A percentile compares a stretch with the other conserved stretches of the same genome.
Conservation (phyloP, 2,888 invertebrate species). For the Drosophila setosimentum region DNA sequence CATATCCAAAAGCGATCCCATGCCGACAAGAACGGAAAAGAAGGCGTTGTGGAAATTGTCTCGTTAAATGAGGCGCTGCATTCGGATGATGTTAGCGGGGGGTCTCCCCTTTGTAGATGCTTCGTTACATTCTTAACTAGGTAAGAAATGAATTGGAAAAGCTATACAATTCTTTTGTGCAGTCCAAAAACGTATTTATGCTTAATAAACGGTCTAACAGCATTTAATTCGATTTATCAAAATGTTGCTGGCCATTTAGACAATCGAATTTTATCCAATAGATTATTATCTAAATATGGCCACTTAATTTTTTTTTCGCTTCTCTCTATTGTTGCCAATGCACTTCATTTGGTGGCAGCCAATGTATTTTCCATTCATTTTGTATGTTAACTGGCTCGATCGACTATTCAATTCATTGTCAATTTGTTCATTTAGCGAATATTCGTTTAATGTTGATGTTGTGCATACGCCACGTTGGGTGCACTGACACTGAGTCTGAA, state of each 20-base stretch:
- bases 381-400: constrained; percentile 6
- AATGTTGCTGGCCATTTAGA: neutral
- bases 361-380: neutral
- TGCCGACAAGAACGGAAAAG: constrained; percentile 9
- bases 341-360: constrained; percentile 17
- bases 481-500: constrained; percentile 1
- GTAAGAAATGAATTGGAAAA: neutral
- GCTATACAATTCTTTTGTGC: neutral
- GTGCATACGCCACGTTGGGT: constrained; percentile 48
- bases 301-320: neutral
- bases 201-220: neutral
- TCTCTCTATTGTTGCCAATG: neutral
- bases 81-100: neutral
- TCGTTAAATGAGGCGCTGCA: constrained; percentile 25
- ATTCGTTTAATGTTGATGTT: constrained; percentile 20
- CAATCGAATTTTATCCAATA: constrained; percentile 10
- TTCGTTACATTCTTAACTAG: neutral
- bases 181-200: neutral
- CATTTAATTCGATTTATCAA: constrained; percentile 20
- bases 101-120: neutral
- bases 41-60: constrained; percentile 1
- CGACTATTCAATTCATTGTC: constrained; percentile 35
- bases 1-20: constrained; percentile 19
- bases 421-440: constrained; percentile 12
- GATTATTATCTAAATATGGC: constrained; percentile 7